These are phyloP conservation scores for Tachuris rubrigastra DNA, from an alignment of 2,113 vertebrate species.

Conservation along the genomic window DNA sequence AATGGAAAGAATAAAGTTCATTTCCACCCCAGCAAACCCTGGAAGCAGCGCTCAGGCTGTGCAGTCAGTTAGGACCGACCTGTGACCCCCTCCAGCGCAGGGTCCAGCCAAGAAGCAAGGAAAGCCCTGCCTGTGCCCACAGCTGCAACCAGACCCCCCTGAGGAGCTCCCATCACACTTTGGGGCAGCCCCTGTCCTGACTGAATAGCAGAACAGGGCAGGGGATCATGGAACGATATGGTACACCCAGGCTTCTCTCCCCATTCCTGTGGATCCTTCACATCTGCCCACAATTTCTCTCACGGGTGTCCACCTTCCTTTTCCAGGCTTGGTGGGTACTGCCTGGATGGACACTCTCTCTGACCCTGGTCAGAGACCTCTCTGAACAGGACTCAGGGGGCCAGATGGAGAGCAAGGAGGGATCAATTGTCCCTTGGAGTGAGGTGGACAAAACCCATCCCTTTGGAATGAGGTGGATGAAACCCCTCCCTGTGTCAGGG, in stretches of 20 bases:
- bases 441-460: no score
- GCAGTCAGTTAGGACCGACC: not conserved
- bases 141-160: not conserved
- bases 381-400: no score
- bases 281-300: not conserved
- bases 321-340: not conserved
- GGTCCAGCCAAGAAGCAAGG: not conserved
- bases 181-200: not conserved
- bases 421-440: no score
- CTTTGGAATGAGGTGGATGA: no score
- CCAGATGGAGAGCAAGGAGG: no score
- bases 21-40: not conserved
- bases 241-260: not conserved
- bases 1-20: not conserved
- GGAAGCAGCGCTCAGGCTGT: not conserved
- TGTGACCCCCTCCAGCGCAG: not conserved
- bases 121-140: not conserved
- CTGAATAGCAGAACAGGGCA: not conserved
- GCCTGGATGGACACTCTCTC: not conserved
- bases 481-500: no score
- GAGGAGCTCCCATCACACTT: not conserved
- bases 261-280: not conserved
- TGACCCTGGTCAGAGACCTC: not conserved
- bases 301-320: not conserved
- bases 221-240: not conserved